Conservation (phyloP, 2,113 vertebrate species). For the Physeter macrocephalus region DNA sequence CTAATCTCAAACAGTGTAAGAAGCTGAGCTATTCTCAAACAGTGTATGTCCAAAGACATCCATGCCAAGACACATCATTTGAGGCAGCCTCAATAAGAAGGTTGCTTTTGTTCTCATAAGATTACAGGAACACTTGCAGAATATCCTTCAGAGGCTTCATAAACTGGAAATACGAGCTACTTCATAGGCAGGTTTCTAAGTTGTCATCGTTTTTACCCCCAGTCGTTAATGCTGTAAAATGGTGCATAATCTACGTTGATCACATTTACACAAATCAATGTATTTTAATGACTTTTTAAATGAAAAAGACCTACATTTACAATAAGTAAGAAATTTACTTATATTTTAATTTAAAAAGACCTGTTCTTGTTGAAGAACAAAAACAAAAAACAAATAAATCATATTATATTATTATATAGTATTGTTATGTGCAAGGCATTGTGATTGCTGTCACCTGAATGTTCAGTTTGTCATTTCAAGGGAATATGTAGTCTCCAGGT, state of each 20-base stretch:
- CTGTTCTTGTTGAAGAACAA: neutral
- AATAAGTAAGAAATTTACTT: too few relatives aligned
- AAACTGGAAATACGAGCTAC: conserved; percentile 84
- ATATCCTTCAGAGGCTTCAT: conserved; percentile 85
- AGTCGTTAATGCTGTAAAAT: neutral
- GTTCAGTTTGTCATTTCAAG: neutral
- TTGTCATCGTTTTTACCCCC: neutral
- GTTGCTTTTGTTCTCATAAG: conserved; percentile 82
- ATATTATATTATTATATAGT: neutral
- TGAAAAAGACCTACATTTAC: neutral
- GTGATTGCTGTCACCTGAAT: neutral
- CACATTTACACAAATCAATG: neutral
- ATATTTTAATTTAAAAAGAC: neutral
- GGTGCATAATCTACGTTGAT: neutral
- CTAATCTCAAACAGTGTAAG: neutral
- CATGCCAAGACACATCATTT: neutral
- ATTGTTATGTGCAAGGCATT: neutral
- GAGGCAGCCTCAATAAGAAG: conserved; percentile 84
- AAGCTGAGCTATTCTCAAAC: neutral
- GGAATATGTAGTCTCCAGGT: neutral
- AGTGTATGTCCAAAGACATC: neutral
- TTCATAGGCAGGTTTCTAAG: conserved; percentile 80
- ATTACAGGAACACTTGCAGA: conserved; percentile 89
- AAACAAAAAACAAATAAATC: neutral
- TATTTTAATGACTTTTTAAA: conserved; percentile 16